phyloP scores from a whole-genome alignment of 2,113 vertebrate species.

The Antigone vipio region DNA sequence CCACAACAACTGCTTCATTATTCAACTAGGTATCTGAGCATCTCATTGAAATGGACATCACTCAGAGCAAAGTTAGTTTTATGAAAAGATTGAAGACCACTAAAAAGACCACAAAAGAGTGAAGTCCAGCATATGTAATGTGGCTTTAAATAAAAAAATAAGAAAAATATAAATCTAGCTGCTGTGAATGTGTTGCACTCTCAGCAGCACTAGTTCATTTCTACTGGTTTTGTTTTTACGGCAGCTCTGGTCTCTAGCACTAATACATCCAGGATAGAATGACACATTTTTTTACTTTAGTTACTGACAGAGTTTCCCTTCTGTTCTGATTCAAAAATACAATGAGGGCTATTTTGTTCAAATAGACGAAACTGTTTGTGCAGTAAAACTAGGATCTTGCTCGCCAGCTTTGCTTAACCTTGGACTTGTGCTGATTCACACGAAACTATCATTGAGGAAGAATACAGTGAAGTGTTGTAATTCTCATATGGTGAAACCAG shows the following conservation, averaged over 20 bases:
- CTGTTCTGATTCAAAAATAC: neutral
- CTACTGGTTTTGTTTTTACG: neutral
- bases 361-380: neutral
- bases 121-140: neutral
- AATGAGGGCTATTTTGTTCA: neutral
- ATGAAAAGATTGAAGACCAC: neutral
- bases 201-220: neutral
- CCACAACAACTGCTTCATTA: neutral
- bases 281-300: neutral
- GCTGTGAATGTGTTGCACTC: neutral
- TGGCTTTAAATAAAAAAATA: neutral
- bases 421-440: neutral
- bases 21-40: neutral
- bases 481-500: neutral
- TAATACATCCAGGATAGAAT: neutral
- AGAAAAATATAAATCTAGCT: neutral
- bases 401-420: conserved; percentile 2
- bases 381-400: neutral
- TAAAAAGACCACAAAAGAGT: neutral
- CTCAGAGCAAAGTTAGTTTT: neutral
- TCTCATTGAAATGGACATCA: neutral
- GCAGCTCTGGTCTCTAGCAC: neutral
- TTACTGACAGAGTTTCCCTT: neutral
- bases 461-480: neutral
- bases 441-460: conserved; percentile 6